phyloP scores from a whole-genome alignment of 1,140 invertebrate genomes.

The Hydropsyche tenuis region DNA sequence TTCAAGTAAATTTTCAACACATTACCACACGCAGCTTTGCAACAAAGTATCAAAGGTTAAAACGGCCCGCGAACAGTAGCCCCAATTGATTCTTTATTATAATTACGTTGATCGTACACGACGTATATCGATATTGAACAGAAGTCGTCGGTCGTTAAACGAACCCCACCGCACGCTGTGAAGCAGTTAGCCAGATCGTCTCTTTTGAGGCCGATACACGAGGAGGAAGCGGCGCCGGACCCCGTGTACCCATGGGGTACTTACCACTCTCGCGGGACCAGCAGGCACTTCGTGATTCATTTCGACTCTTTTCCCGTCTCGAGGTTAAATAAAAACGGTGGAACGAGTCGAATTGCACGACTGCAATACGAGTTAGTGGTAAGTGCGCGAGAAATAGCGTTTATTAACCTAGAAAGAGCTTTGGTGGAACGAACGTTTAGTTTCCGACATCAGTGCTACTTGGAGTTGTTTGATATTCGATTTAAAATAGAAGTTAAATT shows the following conservation, averaged over 20 bases:
- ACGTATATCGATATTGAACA: constrained; percentile 1
- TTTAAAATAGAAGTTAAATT: too few species aligned
- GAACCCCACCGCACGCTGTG: neutral
- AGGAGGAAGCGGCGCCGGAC: too few species aligned
- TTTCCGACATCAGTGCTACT: neutral
- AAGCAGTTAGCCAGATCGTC: neutral
- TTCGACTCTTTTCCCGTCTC: constrained; percentile 18
- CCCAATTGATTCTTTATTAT: neutral
- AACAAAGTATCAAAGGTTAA: too few species aligned
- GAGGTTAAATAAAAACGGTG: constrained; percentile 18
- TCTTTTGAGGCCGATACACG: too few species aligned
- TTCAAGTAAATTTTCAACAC: too few species aligned
- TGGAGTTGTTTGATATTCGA: neutral
- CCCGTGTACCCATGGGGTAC: too few species aligned
- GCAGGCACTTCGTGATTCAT: constrained; percentile 28
- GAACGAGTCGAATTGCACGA: constrained; percentile 27
- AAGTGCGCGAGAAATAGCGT: too few species aligned
- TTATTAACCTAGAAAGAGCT: neutral
- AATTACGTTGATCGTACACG: constrained; percentile 4
- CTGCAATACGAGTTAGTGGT: too few species aligned
- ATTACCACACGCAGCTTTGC: too few species aligned
- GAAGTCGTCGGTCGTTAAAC: constrained; percentile 1
- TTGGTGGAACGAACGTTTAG: too few species aligned
- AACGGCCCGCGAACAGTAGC: too few species aligned
- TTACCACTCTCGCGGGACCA: neutral